Conservation (phyloP, 2,113 vertebrate species). For the Spizaetus ornatus region DNA sequence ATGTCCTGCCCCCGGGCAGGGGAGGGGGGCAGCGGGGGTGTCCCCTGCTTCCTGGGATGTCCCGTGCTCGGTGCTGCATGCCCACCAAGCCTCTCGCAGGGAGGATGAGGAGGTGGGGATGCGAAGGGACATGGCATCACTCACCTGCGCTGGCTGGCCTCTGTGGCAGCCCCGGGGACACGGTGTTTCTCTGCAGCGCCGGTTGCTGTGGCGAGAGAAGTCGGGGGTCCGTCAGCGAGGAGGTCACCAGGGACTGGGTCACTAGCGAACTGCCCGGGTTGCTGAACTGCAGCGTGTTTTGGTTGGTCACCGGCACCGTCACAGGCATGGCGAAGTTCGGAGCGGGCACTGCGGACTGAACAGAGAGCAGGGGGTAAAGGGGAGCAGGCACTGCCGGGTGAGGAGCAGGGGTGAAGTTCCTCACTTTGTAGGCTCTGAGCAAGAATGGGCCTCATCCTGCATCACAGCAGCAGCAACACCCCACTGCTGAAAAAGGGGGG, state of each 20-base stretch:
- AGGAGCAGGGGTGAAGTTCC: background rate
- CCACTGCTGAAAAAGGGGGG: background rate
- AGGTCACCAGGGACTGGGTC: slow-evolving; percentile 90
- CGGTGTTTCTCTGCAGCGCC: slow-evolving; percentile 87
- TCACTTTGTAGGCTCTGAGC: background rate
- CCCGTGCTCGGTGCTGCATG: rapidly evolving
- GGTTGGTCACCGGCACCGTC: slow-evolving; percentile 93
- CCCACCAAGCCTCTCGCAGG: background rate
- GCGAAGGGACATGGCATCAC: rapidly evolving
- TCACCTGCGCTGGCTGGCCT: slow-evolving; percentile 93
- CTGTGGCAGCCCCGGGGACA: slow-evolving; percentile 91
- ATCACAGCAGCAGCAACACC: background rate
- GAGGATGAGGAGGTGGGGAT: background rate
- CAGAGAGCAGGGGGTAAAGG: slow-evolving; percentile 25
- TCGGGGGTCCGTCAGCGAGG: slow-evolving; percentile 89
- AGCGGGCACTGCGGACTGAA: slow-evolving; percentile 89
- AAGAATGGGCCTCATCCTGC: background rate
- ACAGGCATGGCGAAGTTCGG: slow-evolving; percentile 96
- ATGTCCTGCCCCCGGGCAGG: rapidly evolving
- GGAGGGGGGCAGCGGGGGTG: background rate
- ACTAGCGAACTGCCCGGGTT: slow-evolving; percentile 87
- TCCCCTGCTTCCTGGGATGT: too few relatives aligned
- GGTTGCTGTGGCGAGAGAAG: slow-evolving; percentile 93
- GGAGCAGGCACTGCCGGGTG: background rate
- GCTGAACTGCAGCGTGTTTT: slow-evolving; percentile 91